Conservation (phyloP, 2,888 invertebrate species). For the Tachina grossa region DNA sequence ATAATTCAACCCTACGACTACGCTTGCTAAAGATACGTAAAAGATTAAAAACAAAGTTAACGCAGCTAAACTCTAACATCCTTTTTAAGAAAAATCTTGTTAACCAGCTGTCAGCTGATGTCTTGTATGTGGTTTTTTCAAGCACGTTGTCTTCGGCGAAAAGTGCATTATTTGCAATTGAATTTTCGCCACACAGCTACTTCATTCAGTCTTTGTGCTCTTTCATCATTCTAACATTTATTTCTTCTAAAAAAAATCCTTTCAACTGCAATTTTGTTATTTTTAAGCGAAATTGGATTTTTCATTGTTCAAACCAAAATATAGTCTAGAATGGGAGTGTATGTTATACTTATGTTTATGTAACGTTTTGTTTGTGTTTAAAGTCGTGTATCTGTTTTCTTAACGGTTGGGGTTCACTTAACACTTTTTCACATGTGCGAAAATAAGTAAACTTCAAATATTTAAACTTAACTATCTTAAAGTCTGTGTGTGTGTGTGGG, state of each 20-base stretch:
- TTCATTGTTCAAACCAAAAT: conserved; percentile 46
- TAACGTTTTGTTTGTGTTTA: conserved; percentile 9
- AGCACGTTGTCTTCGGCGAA: conserved; percentile 64
- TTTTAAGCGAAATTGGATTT: conserved; percentile 68
- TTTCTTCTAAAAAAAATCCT: conserved; percentile 71
- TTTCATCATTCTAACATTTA: conserved; percentile 68
- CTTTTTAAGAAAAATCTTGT: conserved; percentile 67
- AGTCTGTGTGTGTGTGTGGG: neutral
- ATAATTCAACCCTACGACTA: neutral
- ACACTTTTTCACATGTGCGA: conserved; percentile 55
- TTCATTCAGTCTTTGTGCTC: conserved; percentile 25
- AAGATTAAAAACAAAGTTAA: conserved; percentile 22
- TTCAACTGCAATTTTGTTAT: conserved; percentile 76
- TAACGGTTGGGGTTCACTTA: conserved; percentile 60
- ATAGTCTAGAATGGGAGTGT: neutral
- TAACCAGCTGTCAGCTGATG: conserved; percentile 68
- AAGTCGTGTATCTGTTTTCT: conserved; percentile 40
- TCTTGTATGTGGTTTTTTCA: conserved; percentile 55
- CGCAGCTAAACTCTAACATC: conserved; percentile 56
- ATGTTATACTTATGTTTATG: neutral
- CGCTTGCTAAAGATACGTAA: conserved; percentile 8
- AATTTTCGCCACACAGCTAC: conserved; percentile 74
- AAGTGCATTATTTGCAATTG: conserved; percentile 80
- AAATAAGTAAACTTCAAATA: neutral
- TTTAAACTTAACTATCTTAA: neutral